Evolutionary conservation across 92 coral and sea anemone species (phyloP).

Genomic region (Zoanthus gigantus): DNA sequence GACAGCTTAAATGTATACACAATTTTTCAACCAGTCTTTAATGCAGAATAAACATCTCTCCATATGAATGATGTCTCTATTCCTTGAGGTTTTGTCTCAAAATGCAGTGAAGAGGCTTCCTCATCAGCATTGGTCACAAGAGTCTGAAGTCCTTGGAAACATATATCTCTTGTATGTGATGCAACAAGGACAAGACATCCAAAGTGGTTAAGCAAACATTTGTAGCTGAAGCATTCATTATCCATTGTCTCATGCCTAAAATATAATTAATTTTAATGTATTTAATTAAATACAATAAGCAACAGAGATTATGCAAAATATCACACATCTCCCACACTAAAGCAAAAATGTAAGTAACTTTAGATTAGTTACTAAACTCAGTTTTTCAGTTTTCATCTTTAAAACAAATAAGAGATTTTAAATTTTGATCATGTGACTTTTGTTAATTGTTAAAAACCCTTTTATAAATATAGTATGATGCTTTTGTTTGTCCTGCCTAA

Average conservation of each 20-base stretch:
- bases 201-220: slow-evolving; percentile 11
- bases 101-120: not conserved
- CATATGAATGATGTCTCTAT: not conserved
- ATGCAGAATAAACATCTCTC: not conserved
- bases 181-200: slow-evolving; percentile 9
- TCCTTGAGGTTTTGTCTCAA: not conserved
- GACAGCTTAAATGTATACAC: too few relatives aligned
- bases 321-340: too few relatives aligned
- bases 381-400: too few relatives aligned
- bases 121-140: not conserved
- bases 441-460: too few relatives aligned
- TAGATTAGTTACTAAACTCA: too few relatives aligned
- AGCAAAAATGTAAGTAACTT: too few relatives aligned
- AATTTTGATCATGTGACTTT: too few relatives aligned
- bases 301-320: too few relatives aligned
- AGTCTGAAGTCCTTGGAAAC: slow-evolving; percentile 26
- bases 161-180: slow-evolving; percentile 24
- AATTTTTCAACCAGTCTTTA: not conserved
- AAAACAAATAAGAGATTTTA: too few relatives aligned
- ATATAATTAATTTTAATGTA: not conserved
- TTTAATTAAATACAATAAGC: not conserved
- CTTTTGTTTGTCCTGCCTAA: too few relatives aligned
- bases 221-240: slow-evolving; percentile 14
- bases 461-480: too few relatives aligned
- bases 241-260: slow-evolving; percentile 9